phyloP scores from a whole-genome alignment of 2,888 invertebrate species.

The Marronus borbonicus region DNA sequence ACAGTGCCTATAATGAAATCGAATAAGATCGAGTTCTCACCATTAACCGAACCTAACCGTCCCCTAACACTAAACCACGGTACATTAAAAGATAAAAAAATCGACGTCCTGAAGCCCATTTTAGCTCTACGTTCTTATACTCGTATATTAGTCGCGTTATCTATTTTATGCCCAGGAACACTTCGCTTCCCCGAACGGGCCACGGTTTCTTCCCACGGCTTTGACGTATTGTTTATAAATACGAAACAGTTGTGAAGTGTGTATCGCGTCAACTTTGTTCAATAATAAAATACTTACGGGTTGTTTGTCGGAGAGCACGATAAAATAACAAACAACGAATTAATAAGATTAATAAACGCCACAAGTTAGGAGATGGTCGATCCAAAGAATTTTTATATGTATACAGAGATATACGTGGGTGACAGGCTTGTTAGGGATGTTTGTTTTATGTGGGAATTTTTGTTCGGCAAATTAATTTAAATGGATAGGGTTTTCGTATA shows the following conservation, averaged over 20 bases:
- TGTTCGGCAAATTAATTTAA: too few species aligned
- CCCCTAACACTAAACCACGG: too few species aligned
- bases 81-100: slow-evolving; percentile 16
- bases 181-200: not conserved
- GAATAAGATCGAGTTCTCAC: too few species aligned
- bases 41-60: too few species aligned
- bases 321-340: slow-evolving; percentile 43
- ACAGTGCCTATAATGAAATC: too few species aligned
- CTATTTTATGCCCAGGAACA: slow-evolving; percentile 34
- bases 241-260: slow-evolving; percentile 39
- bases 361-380: not conserved
- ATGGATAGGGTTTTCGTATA: too few species aligned
- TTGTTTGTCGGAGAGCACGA: slow-evolving; percentile 6
- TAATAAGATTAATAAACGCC: slow-evolving; percentile 11
- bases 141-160: slow-evolving; percentile 30
- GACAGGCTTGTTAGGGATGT: too few species aligned
- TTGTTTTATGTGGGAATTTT: too few species aligned
- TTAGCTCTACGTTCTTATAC: not conserved
- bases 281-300: slow-evolving; percentile 40
- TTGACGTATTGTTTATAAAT: slow-evolving; percentile 38
- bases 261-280: slow-evolving; percentile 28
- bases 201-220: slow-evolving; percentile 10
- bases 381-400: not conserved
- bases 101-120: not conserved
- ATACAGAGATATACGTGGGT: not conserved